These are phyloP conservation scores for Alligator mississippiensis DNA, from an alignment of 2,113 vertebrate species.

Conservation along the genomic window DNA sequence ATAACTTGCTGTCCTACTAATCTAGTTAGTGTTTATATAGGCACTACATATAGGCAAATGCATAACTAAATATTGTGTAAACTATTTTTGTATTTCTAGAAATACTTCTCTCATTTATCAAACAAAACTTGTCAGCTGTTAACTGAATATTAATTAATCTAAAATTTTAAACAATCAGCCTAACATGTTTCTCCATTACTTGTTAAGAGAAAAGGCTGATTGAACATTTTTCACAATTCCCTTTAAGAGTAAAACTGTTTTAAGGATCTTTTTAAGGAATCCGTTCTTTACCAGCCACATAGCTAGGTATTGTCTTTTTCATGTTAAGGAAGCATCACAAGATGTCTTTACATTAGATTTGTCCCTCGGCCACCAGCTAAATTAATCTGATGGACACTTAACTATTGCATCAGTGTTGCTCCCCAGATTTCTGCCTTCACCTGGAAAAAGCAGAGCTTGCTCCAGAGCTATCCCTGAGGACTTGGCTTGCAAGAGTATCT, in stretches of 20 bases:
- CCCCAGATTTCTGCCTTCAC: not conserved
- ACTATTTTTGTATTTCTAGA: not conserved
- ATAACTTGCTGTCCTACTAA: no score
- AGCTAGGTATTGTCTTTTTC: not conserved
- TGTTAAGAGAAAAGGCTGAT: not conserved
- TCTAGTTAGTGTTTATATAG: no score
- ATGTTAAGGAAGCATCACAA: not conserved
- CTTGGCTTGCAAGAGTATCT: not conserved
- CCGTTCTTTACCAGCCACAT: not conserved
- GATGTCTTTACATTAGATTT: rapidly evolving
- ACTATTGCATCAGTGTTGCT: not conserved
- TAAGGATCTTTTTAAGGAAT: not conserved
- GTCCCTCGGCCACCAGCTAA: not conserved
- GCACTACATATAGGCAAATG: not conserved
- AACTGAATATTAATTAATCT: not conserved
- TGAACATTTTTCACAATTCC: not conserved
- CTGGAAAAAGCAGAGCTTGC: not conserved
- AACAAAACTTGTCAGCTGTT: not conserved
- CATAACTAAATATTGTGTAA: not conserved
- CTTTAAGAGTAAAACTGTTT: not conserved
- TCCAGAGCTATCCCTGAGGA: not conserved
- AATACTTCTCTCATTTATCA: not conserved
- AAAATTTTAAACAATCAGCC: not conserved
- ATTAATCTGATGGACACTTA: not conserved
- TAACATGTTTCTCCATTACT: not conserved